A percentile compares a stretch with the other conserved stretches of the same genome.
Conservation (phyloP, 2,888 invertebrate genomes). For the Myopa testacea region DNA sequence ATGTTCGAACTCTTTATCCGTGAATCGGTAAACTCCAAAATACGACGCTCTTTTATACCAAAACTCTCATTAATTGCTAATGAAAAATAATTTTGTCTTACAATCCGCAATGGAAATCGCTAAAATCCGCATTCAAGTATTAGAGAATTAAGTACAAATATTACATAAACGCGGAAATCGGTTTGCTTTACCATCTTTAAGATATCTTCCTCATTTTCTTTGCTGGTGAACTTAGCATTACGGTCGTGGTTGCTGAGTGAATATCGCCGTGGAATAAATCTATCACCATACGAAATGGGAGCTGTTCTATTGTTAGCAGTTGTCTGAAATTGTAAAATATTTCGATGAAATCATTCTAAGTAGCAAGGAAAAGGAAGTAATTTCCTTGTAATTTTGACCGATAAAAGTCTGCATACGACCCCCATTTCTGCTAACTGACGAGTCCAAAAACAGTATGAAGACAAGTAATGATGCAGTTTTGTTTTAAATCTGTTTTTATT, state of each 20-base stretch:
- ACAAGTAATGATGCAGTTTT: too few species aligned
- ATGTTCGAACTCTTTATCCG: conserved; percentile 9
- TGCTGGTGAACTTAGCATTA: conserved; percentile 51
- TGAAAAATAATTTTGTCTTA: conserved; percentile 56
- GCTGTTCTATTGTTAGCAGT: neutral
- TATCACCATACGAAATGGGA: conserved; percentile 56
- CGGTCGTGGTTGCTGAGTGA: conserved; percentile 47
- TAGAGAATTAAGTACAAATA: neutral
- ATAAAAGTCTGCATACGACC: too few species aligned
- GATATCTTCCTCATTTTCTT: conserved; percentile 40
- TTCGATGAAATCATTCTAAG: too few species aligned
- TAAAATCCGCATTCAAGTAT: conserved; percentile 28
- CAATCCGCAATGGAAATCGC: conserved; percentile 48
- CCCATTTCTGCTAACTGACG: too few species aligned
- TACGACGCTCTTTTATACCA: conserved; percentile 51
- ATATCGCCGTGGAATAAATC: conserved; percentile 65
- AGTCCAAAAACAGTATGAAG: too few species aligned
- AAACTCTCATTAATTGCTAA: conserved; percentile 52
- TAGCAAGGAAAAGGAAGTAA: too few species aligned
- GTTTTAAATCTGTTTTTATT: too few species aligned
- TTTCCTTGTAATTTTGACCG: too few species aligned
- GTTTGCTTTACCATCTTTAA: conserved; percentile 38
- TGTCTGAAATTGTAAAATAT: conserved; percentile 30
- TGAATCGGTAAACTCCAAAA: conserved; percentile 54
- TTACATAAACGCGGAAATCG: neutral